Evolutionary conservation across 2,888 invertebrate species (phyloP).

Genomic region (Acanthoscelides obtectus): DNA sequence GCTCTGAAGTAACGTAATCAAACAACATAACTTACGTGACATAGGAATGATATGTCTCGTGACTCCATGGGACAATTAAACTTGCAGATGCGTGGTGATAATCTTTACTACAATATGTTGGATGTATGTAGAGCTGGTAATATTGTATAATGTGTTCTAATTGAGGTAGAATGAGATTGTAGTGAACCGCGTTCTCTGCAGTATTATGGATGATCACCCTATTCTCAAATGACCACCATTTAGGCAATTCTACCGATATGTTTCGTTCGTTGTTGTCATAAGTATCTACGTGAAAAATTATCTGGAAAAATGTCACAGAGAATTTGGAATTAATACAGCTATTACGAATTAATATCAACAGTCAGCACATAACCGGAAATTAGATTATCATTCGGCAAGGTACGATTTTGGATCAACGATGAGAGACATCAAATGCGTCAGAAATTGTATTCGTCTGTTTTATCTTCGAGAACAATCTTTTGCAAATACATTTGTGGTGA

Average conservation of each 20-base stretch:
- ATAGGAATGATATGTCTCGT: slow-evolving; percentile 56
- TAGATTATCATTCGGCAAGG: too few relatives aligned
- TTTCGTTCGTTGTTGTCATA: slow-evolving; percentile 49
- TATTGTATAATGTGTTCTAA: slow-evolving; percentile 59
- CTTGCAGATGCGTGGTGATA: slow-evolving; percentile 57
- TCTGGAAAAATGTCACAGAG: too few relatives aligned
- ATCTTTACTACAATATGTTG: slow-evolving; percentile 47
- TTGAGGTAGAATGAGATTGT: slow-evolving; percentile 56
- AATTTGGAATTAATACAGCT: too few relatives aligned
- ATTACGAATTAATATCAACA: too few relatives aligned
- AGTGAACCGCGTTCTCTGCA: slow-evolving; percentile 54
- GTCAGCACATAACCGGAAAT: too few relatives aligned
- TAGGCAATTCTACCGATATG: slow-evolving; percentile 35
- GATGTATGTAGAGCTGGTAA: slow-evolving; percentile 56
- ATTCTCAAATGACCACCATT: slow-evolving; percentile 36
- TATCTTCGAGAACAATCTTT: too few relatives aligned
- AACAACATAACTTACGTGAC: slow-evolving; percentile 52
- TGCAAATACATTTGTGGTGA: too few relatives aligned
- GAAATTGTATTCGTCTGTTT: too few relatives aligned
- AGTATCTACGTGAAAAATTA: slow-evolving; percentile 61
- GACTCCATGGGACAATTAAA: slow-evolving; percentile 63
- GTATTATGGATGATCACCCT: slow-evolving; percentile 53
- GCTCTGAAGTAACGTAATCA: not conserved
- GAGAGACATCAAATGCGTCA: too few relatives aligned
- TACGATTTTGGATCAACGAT: too few relatives aligned